phyloP scores from a whole-genome alignment of 1,140 invertebrate genomes.

The Drosophila athabasca region DNA sequence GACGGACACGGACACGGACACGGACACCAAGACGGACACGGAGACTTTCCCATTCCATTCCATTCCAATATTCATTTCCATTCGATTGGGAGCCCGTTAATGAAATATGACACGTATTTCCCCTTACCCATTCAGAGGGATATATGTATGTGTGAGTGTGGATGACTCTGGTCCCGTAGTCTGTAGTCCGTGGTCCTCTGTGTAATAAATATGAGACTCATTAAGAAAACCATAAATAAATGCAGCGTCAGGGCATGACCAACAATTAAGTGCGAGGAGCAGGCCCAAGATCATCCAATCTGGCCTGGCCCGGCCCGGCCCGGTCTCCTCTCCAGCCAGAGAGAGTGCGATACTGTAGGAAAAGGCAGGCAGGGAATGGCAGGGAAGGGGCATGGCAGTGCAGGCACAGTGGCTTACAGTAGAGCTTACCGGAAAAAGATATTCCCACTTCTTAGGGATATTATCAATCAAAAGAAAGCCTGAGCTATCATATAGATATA shows the following conservation, averaged over 20 bases:
- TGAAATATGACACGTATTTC: slow-evolving; percentile 80
- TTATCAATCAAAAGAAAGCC: no score
- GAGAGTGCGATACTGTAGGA: slow-evolving; percentile 28
- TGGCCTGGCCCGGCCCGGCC: no score
- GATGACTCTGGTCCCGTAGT: slow-evolving; percentile 32
- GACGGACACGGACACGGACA: not conserved
- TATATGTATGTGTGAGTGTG: slow-evolving; percentile 17
- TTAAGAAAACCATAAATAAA: slow-evolving; percentile 82
- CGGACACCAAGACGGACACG: no score
- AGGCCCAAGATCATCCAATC: slow-evolving; percentile 61
- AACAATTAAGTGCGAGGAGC: slow-evolving; percentile 76
- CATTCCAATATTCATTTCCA: slow-evolving; percentile 13
- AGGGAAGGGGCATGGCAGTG: not conserved
- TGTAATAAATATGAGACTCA: slow-evolving; percentile 82
- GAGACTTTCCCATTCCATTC: no score
- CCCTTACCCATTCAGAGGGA: slow-evolving; percentile 48
- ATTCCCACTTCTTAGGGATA: no score
- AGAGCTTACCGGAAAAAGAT: no score
- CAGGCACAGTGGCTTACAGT: slow-evolving; percentile 15
- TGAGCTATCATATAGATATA: no score
- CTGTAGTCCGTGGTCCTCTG: slow-evolving; percentile 41
- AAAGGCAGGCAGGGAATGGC: not conserved
- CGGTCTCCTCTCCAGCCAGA: slow-evolving; percentile 34
- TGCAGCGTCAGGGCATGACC: slow-evolving; percentile 79
- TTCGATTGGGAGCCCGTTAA: slow-evolving; percentile 68